These are phyloP conservation scores for Phanerotoma sp. DNA, from an alignment of 2,888 invertebrate genomes.

Conservation along the genomic window DNA sequence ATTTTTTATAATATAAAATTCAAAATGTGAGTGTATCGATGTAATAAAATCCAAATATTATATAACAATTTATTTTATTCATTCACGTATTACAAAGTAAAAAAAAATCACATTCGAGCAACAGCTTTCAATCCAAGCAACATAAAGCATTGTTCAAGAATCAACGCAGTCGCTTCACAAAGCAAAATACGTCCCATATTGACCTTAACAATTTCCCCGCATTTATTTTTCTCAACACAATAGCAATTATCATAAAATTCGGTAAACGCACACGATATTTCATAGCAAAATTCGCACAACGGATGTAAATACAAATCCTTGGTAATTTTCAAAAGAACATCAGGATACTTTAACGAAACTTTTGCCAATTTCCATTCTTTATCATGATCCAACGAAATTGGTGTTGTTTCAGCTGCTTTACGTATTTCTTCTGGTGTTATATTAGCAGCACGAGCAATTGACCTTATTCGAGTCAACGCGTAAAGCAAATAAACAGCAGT, in stretches of 20 bases:
- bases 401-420: conserved; percentile 63
- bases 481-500: conserved; percentile 98
- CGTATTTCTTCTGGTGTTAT: conserved; percentile 65
- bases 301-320: conserved; percentile 82
- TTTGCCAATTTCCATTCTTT: conserved; percentile 96
- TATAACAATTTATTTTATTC: neutral
- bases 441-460: conserved; percentile 80
- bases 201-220: conserved; percentile 78
- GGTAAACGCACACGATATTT: conserved; percentile 87
- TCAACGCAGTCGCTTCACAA: conserved; percentile 86
- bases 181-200: conserved; percentile 85
- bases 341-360: conserved; percentile 81
- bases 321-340: conserved; percentile 78
- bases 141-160: conserved; percentile 84
- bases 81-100: neutral
- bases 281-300: conserved; percentile 94
- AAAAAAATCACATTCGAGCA: conserved; percentile 75
- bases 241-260: conserved; percentile 99
- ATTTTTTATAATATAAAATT: too few species aligned
- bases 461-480: conserved; percentile 90
- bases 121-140: conserved; percentile 92
- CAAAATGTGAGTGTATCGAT: neutral
- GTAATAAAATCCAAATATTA: neutral
- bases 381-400: conserved; percentile 77
- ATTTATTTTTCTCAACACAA: conserved; percentile 89